Evolutionary conservation across 2,888 invertebrate species (phyloP), one percentile per base, ranked within the genome.

Genomic region (Brenthis daphne): DNA sequence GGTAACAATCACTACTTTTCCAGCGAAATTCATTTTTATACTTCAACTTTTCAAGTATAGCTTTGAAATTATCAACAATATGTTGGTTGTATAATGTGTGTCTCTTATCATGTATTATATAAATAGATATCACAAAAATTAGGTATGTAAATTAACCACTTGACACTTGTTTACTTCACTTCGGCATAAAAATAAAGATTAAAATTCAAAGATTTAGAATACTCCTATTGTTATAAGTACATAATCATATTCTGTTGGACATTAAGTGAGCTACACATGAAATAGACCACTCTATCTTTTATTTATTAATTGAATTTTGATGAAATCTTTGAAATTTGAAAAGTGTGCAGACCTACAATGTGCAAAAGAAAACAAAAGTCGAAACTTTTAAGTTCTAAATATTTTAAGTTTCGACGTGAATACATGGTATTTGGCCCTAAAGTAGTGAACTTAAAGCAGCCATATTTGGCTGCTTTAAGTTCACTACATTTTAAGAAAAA

Each of bases 1-100:
- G 56, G 96, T 96, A 74, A 96, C 94, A 64, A 96, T 87, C 13
- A 96, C 94, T 6, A 96, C 96, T 94, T 96, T 96, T 51, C 95
- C 96, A 56, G 93, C 88, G 79, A 96, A 96, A 85, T 93, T 90
- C 94, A 93, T 93, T 51, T 72, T 84, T 65, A 57, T 37, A 20
- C 13, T 24, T 66, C 48, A 43, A 50, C 29, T 43, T 20, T 20
- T 20, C 20, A 20, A 20, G 60, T 57, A 57, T 20, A 37, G 48
- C n/a, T 51, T 6, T n/a, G 6, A 48, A 14, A 8, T 12, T 43
- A 60, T 16, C 14, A n/a, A n/a, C n/a, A n/a, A n/a, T n/a, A 47
- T 24, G 4, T 12, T 43, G 13, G n/a, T 51, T 55, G 58, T 60
- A 55, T 20, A 14, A 16, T 50, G 37, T 60, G 12, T 57, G 14